phyloP scores from a whole-genome alignment of 2,113 vertebrate species.

The Colossoma macropomum region DNA sequence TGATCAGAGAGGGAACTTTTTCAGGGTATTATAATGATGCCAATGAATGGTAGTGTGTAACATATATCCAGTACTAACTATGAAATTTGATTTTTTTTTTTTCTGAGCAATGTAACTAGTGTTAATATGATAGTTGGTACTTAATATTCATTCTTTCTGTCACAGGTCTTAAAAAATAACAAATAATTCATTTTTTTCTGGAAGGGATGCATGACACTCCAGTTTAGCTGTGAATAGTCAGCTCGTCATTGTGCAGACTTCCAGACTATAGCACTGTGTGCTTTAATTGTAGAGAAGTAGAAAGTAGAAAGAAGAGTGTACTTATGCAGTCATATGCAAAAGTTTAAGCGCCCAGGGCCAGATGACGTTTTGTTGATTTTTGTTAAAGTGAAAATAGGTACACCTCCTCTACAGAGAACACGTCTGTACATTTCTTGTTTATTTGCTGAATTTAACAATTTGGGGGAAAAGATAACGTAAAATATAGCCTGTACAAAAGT shows the following conservation, averaged over 20 bases:
- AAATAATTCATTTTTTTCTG: background rate
- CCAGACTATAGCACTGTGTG: conserved; percentile 1
- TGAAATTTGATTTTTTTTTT: background rate
- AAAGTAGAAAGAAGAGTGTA: background rate
- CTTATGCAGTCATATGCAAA: background rate
- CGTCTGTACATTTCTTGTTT: no score
- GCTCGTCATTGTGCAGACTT: background rate
- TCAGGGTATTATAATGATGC: background rate
- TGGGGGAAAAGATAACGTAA: no score
- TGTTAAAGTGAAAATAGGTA: no score
- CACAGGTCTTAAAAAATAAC: background rate
- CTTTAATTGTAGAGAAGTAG: background rate
- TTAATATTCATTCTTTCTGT: background rate
- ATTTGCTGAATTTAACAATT: no score
- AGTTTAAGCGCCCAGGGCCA: no score
- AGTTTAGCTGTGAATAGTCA: background rate
- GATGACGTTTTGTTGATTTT: no score
- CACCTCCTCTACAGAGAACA: no score
- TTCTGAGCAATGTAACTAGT: background rate
- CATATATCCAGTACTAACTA: background rate
- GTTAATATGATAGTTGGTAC: background rate
- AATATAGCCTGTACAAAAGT: no score
- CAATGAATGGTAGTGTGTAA: background rate
- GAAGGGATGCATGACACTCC: background rate
- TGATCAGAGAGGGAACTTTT: background rate